Conservation (phyloP, 2,113 vertebrate species). For the Hypomesus transpacificus region DNA sequence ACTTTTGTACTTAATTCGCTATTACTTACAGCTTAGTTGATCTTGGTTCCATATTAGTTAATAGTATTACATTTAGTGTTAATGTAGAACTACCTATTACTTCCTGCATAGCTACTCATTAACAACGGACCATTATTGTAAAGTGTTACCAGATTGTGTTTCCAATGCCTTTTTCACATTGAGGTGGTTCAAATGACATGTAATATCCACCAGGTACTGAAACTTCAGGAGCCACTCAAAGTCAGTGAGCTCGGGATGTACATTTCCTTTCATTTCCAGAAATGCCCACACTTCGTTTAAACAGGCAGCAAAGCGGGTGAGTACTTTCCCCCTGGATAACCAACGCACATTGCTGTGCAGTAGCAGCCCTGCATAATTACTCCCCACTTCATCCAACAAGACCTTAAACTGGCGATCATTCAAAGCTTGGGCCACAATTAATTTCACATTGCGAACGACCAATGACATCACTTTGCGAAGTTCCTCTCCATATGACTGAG, state of each 20-base stretch:
- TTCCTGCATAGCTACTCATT: no score
- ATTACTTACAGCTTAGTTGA: no score
- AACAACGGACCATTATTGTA: no score
- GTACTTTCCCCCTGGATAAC: slow-evolving; percentile 42
- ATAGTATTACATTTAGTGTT: no score
- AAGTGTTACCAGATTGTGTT: no score
- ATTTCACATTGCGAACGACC: slow-evolving; percentile 37
- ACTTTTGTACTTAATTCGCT: no score
- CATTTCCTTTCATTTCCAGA: not conserved
- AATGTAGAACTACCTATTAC: no score
- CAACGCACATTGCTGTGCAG: slow-evolving; percentile 44
- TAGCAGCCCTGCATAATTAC: slow-evolving; percentile 38
- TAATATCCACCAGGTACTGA: slow-evolving; percentile 39
- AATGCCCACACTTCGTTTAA: slow-evolving; percentile 31
- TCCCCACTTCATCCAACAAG: slow-evolving; percentile 39
- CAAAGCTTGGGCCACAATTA: slow-evolving; percentile 41
- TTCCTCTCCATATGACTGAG: slow-evolving; percentile 33
- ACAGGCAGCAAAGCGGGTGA: slow-evolving; percentile 30
- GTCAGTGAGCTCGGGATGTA: no score
- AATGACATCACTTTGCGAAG: slow-evolving; percentile 41
- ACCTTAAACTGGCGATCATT: slow-evolving; percentile 44
- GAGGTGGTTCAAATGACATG: slow-evolving; percentile 43
- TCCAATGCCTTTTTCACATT: slow-evolving; percentile 50
- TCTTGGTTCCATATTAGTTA: no score
- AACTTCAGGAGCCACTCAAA: slow-evolving; percentile 27